Base-by-base conservation (phyloP, 2,888 invertebrate genomes). In the Drosophila seclusa region DNA sequence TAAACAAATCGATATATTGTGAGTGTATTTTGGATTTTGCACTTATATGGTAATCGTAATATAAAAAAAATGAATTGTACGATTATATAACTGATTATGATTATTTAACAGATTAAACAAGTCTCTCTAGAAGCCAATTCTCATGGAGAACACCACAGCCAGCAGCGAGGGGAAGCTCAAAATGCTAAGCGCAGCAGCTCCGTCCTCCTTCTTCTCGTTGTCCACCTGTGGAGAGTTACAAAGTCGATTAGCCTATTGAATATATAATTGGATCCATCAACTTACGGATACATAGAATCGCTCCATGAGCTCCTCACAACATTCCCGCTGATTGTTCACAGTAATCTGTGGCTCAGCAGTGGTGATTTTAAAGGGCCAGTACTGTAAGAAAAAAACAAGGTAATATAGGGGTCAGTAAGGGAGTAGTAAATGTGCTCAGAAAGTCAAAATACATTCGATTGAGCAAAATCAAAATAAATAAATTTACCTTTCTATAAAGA, bases 321-420 rank as follows among this genome's bases (percentile, higher is more conserved):
- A 85, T 29, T 66, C 62, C 0, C 59, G 78, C 60, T 91, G 81
- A 7, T 87, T 82, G 36, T 87, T 88, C 4, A 92, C 87, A 5
- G 69, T 67, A 2, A 92, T 7, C 21, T 69, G 73, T 0, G 91
- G 90, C 71, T 91, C 92, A 1, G 90, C 91, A 8, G 82, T 78
- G 54, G 91, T 91, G 0, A 84, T 74, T 52, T 82, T 87, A 31
- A 58, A 88, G 48, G 82, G 79, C 90, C 91, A 92, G 68, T 78
- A 87, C 83, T 89, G 31, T 32, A 1, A 54, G 36, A 27, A 31
- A 18, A 18, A 48, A 21, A n/a, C 3, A 24, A 27, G 8, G 10
- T 27, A 50, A 36, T 5, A 4, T 18, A 13, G 8, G 4, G 0
- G 16, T 42, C 27, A 11, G 21, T 24, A 45, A 7, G 4, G 6